Percentiles rank a stretch among this genome's conserved stretches.
phyloP scores from a whole-genome alignment of 2,888 invertebrate species.

The Tipula unca region DNA sequence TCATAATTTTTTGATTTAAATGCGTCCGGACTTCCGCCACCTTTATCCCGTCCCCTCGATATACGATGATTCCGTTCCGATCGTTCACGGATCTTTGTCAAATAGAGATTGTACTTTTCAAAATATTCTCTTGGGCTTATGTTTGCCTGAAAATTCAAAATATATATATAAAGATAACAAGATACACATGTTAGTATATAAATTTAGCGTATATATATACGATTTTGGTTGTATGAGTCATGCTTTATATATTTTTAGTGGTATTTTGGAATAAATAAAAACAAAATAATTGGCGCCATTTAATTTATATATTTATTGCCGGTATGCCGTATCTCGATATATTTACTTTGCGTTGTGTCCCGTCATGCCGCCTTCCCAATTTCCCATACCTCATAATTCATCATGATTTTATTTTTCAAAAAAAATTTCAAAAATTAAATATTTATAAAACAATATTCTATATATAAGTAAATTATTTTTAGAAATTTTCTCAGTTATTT shows the following conservation, averaged over 20 bases:
- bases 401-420: background rate
- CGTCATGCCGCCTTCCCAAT: background rate
- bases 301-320: background rate
- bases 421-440: background rate
- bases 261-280: background rate
- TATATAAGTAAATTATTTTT: background rate
- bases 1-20: background rate
- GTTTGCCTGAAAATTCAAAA: slow-evolving; percentile 48
- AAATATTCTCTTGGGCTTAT: slow-evolving; percentile 56
- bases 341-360: background rate
- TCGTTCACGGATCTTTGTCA: slow-evolving; percentile 40
- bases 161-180: slow-evolving; percentile 17
- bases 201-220: background rate
- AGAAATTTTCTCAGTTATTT: background rate
- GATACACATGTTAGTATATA: background rate
- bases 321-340: background rate
- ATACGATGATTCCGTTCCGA: slow-evolving; percentile 26
- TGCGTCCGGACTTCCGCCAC: background rate
- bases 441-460: background rate
- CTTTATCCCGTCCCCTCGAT: slow-evolving; percentile 18
- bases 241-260: background rate
- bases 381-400: background rate
- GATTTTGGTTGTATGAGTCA: background rate
- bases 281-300: background rate
- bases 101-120: slow-evolving; percentile 52